A percentile compares a stretch with the other conserved stretches of the same genome.
phyloP scores from a whole-genome alignment of 2,888 invertebrate genomes.

The Autographa gamma region DNA sequence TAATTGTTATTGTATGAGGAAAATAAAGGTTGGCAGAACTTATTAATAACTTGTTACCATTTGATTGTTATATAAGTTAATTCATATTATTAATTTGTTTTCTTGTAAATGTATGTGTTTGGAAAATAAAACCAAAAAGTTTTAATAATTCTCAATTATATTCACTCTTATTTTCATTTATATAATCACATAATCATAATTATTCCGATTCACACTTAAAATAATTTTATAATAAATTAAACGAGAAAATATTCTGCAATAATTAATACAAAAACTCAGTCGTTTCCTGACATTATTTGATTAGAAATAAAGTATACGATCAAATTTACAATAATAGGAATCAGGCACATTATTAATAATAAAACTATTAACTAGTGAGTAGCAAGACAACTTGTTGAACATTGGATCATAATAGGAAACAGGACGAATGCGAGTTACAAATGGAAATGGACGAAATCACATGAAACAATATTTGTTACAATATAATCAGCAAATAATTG shows the following conservation, averaged over 20 bases:
- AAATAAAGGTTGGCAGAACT: slow-evolving; percentile 17
- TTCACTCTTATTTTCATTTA: slow-evolving; percentile 86
- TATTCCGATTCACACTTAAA: slow-evolving; percentile 88
- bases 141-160: slow-evolving; percentile 84
- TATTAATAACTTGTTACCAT: slow-evolving; percentile 27
- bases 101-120: slow-evolving; percentile 9
- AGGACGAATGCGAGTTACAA: slow-evolving; percentile 57
- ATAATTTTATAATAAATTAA: slow-evolving; percentile 87
- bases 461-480: slow-evolving; percentile 70
- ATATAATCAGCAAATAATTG: slow-evolving; percentile 73
- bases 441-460: slow-evolving; percentile 77
- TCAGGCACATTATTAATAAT: slow-evolving; percentile 85
- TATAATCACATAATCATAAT: slow-evolving; percentile 88
- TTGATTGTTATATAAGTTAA: slow-evolving; percentile 32
- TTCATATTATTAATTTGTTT: slow-evolving; percentile 38
- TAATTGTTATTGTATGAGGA: slow-evolving; percentile 14
- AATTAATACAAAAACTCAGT: slow-evolving; percentile 88
- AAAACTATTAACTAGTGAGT: slow-evolving; percentile 80
- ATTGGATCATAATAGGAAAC: slow-evolving; percentile 60
- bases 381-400: slow-evolving; percentile 68
- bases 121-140: slow-evolving; percentile 62
- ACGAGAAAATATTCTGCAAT: slow-evolving; percentile 86
- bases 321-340: slow-evolving; percentile 88
- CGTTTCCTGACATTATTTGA: slow-evolving; percentile 87
- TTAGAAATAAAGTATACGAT: slow-evolving; percentile 85